These are phyloP conservation scores for Poecile montanus DNA, from an alignment of 2,797 vertebrate genomes.

Conservation along the genomic window DNA sequence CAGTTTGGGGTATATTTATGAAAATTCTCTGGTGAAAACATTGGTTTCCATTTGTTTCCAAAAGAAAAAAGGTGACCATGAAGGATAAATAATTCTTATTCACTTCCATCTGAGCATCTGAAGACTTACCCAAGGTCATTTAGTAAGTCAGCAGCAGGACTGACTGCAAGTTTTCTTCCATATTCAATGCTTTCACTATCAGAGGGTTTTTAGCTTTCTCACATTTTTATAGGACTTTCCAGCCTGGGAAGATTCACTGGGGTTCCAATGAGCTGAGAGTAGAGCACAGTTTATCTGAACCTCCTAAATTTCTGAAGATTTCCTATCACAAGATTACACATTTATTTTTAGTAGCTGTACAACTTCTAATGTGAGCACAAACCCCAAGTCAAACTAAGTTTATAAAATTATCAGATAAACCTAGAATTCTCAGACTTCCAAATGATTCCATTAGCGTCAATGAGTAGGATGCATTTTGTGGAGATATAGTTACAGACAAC, in stretches of 20 bases:
- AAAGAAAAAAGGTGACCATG: not conserved
- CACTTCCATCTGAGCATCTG: not conserved
- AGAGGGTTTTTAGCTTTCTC: not conserved
- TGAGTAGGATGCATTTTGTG: slow-evolving; percentile 12
- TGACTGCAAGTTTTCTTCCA: not conserved
- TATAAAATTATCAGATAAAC: slow-evolving; percentile 18
- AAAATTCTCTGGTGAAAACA: not conserved
- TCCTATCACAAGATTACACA: not conserved
- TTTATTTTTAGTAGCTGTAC: slow-evolving; percentile 40
- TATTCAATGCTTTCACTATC: not conserved
- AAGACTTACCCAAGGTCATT: not conserved
- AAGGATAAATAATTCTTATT: not conserved
- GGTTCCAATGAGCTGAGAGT: not conserved
- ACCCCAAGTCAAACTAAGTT: not conserved
- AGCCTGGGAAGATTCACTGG: not conserved
- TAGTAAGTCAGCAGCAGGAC: not conserved
- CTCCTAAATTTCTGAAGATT: slow-evolving; percentile 9
- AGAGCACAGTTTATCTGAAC: not conserved
- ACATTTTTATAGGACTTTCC: not conserved
- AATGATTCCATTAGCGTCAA: slow-evolving; percentile 4
- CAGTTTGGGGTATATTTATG: not conserved
- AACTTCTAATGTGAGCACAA: not conserved
- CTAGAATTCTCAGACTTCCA: not conserved
- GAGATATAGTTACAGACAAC: not conserved
- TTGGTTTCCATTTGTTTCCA: not conserved